phyloP scores from a whole-genome alignment of 2,888 invertebrate genomes.

The Drosophila falleni region DNA sequence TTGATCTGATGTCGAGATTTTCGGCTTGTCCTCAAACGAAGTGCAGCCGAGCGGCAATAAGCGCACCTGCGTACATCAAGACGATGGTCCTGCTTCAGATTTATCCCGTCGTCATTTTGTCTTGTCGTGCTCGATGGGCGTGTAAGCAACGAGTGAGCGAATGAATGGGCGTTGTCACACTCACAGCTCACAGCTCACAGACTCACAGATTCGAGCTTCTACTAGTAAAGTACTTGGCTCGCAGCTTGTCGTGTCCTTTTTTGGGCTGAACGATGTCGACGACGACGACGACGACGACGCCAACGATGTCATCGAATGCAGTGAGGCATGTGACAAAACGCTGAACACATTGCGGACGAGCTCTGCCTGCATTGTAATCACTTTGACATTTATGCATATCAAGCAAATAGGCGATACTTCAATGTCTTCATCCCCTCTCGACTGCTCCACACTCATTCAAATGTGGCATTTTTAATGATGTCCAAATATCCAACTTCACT shows the following conservation, averaged over 20 bases:
- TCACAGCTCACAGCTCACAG: conserved; percentile 59
- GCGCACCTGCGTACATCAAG: conserved; percentile 83
- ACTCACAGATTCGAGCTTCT: conserved; percentile 41
- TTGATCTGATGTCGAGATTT: conserved; percentile 80
- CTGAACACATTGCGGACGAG: conserved; percentile 80
- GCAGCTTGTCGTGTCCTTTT: conserved; percentile 45
- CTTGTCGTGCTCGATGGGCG: conserved; percentile 79
- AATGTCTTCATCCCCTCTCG: conserved; percentile 32
- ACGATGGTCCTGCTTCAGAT: conserved; percentile 43
- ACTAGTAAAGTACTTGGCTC: conserved; percentile 20
- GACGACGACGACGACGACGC: conserved; percentile 7
- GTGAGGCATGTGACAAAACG: conserved; percentile 82
- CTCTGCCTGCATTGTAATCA: conserved; percentile 81
- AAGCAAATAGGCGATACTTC: conserved; percentile 68
- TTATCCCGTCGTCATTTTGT: conserved; percentile 18
- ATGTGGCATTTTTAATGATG: conserved; percentile 83
- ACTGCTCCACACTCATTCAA: conserved; percentile 65
- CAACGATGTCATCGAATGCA: conserved; percentile 60
- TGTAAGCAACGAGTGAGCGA: conserved; percentile 81
- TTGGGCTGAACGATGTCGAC: conserved; percentile 6
- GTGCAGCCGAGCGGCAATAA: conserved; percentile 83
- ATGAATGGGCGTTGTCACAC: conserved; percentile 75
- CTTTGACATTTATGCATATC: conserved; percentile 84
- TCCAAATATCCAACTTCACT: conserved; percentile 67
- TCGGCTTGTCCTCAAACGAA: conserved; percentile 78